phyloP scores from a whole-genome alignment of 2,888 invertebrate genomes.

The Drosophila nr. medialis region DNA sequence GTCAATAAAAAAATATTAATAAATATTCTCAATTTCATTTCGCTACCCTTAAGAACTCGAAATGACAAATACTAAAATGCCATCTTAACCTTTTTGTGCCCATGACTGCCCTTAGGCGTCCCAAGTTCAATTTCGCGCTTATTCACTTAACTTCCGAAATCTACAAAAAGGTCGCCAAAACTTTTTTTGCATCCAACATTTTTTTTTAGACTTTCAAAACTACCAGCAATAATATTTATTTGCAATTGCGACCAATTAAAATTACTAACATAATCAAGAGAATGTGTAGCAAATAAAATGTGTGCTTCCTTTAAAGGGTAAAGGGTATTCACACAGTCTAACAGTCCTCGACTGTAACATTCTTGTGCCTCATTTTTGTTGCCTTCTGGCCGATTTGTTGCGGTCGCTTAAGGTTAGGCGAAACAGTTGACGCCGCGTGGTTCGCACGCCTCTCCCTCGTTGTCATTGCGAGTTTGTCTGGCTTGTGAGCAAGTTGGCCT shows the following conservation, averaged over 20 bases:
- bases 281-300: not conserved
- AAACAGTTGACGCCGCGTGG: constrained; percentile 47
- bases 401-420: constrained; percentile 19
- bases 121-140: not conserved
- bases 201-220: rapidly evolving
- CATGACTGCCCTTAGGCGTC: not conserved
- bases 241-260: not conserved
- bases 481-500: constrained; percentile 60
- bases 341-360: not conserved
- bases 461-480: constrained; percentile 8
- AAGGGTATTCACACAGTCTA: not conserved
- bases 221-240: not conserved
- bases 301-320: no score
- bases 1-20: not conserved
- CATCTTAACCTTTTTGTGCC: not conserved
- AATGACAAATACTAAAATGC: not conserved
- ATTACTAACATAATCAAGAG: not conserved
- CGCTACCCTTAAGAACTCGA: not conserved
- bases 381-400: constrained; percentile 28
- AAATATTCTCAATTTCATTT: rapidly evolving
- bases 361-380: not conserved
- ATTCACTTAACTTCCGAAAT: not conserved
- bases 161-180: not conserved
- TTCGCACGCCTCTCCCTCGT: constrained; percentile 69
- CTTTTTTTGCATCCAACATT: not conserved